Base-by-base conservation (phyloP, 2,797 vertebrate species). In the Zenarchopterus dispar region DNA sequence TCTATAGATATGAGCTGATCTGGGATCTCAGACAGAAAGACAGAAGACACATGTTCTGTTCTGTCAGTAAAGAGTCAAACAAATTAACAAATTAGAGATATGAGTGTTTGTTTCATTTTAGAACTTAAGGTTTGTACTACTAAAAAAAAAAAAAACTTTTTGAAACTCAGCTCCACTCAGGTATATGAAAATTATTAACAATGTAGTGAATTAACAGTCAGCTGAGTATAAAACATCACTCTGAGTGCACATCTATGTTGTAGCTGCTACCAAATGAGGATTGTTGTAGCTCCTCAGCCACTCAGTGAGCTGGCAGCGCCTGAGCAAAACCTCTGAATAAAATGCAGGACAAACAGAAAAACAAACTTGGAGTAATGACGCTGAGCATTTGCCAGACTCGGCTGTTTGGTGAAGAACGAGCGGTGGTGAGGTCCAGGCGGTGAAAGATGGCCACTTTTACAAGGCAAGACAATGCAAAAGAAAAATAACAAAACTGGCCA, bases 401-500 rank as follows among this genome's bases (percentile, higher is more conserved):
- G 77, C 82, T 86, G 82, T 84, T 89, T 88, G 86, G 87, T 61
- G 51, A 80, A 70, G 82, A 81, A 70, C 56, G 77, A 67, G 78
- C 57, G 88, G 93, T 92, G 93, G 94, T 92, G 93, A 95, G 92
- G 94, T 90, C 94, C 94, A 91, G 92, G 92, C 91, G 92, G 80
- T 98, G 96, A 98, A 95, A 96, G 95, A 98, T 98, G 94, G 92
- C 91, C 89, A 87, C 93, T 96, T 98, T 99, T 97, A 98, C 95
- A 93, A 95, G 94, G 94, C 93, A 82, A 91, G 97, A 99, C 97
- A 97, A 97, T 95, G 93, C 94, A 94, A 97, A 96, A 96, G 95
- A 96, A 96, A 97, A 98, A 98, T 97, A 96, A 97, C 96, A 95
- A 97, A 97, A 97, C 95, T 92, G 94, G 94, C 95, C 93, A 98